Percentiles rank a stretch among this genome's conserved stretches.
Conservation (phyloP, 2,797 vertebrate genomes). For the Cyprinodon diabolis region DNA sequence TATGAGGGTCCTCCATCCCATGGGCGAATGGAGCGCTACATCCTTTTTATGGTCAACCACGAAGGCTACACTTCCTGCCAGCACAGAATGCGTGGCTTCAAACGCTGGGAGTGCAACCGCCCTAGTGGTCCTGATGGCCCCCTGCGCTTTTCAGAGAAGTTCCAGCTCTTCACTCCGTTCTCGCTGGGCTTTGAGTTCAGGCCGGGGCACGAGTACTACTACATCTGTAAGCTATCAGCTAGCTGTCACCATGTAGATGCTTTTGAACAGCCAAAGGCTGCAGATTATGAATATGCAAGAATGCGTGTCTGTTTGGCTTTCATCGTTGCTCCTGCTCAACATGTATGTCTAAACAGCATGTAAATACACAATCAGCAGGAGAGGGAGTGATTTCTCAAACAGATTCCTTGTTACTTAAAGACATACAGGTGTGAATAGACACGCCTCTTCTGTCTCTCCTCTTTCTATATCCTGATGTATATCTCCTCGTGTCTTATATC, state of each 20-base stretch:
- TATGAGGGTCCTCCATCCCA: conserved; percentile 88
- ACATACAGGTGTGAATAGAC: conserved; percentile 29
- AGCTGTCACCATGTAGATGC: conserved; percentile 4
- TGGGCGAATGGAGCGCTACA: conserved; percentile 92
- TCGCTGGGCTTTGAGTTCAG: conserved; percentile 97
- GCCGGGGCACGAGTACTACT: conserved; percentile 96
- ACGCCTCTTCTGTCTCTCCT: conserved; percentile 2
- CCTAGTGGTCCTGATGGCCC: conserved; percentile 92
- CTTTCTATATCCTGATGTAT: conserved; percentile 41
- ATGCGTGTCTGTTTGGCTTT: conserved; percentile 7
- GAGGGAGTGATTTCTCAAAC: conserved; percentile 61
- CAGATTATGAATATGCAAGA: conserved; percentile 7
- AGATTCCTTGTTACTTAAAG: conserved; percentile 13
- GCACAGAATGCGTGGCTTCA: conserved; percentile 94
- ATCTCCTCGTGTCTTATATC: conserved; percentile 42
- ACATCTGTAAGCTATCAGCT: conserved; percentile 89
- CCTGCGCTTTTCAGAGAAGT: conserved; percentile 97
- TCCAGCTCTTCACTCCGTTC: conserved; percentile 98
- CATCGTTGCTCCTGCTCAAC: conserved; percentile 35
- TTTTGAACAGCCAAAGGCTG: conserved; percentile 1
- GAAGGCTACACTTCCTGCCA: conserved; percentile 93
- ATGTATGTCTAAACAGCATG: conserved; percentile 61
- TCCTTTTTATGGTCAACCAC: conserved; percentile 96
- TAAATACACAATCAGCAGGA: conserved; percentile 72
- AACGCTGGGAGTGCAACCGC: conserved; percentile 97